Percentiles rank a stretch among this genome's conserved stretches.
Conservation (phyloP, 2,113 vertebrate genomes). For the Xerus inauris region DNA sequence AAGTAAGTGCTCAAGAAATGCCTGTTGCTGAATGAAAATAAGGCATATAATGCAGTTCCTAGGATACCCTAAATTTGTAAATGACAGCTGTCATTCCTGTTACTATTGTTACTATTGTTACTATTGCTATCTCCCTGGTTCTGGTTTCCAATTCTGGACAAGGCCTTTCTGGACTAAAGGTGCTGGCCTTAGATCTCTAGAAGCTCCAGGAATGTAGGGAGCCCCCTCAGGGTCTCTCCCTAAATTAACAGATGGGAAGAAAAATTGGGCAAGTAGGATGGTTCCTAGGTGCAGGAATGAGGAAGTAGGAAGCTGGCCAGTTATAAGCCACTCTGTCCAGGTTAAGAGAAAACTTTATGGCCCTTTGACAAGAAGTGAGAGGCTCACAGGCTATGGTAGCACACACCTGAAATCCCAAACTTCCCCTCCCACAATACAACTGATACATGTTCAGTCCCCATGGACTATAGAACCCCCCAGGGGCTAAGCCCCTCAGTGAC, state of each 20-base stretch:
- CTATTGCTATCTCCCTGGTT: background rate
- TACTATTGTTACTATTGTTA: background rate
- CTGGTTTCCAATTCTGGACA: background rate
- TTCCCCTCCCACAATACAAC: background rate
- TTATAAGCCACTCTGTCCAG: background rate
- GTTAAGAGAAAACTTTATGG: background rate
- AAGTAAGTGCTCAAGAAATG: background rate
- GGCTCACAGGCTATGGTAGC: background rate
- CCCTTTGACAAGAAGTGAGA: background rate
- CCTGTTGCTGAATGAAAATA: conserved; percentile 22
- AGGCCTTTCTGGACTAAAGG: background rate
- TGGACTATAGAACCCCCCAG: background rate
- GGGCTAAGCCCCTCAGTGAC: background rate
- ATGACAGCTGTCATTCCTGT: background rate
- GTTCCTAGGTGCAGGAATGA: conserved; percentile 35
- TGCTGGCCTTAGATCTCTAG: background rate
- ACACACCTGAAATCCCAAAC: no score
- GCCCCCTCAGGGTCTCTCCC: background rate
- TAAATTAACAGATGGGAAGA: background rate
- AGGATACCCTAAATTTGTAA: background rate
- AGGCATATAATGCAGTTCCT: background rate
- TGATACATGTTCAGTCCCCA: background rate
- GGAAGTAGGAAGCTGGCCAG: conserved; percentile 43
- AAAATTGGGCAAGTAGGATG: conserved; percentile 59
- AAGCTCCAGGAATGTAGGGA: background rate